Evolutionary conservation across 2,797 vertebrate genomes (phyloP).

Genomic region (Heliangelus exortis): DNA sequence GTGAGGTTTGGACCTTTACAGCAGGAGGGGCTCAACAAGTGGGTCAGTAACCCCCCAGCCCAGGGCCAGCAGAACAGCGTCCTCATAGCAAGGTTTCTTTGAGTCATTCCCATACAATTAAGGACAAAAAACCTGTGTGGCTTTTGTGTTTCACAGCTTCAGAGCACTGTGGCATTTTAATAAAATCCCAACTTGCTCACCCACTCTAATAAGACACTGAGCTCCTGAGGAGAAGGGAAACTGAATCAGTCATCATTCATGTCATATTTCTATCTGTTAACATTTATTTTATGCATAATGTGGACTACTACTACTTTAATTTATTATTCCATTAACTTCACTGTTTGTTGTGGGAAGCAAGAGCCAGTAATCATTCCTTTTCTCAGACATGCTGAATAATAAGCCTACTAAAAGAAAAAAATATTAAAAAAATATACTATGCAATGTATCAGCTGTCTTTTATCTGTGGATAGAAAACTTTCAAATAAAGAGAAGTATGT

Average conservation of each 20-base stretch:
- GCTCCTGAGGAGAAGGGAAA: neutral
- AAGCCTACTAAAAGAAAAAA: neutral
- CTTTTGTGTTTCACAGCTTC: conserved; percentile 2
- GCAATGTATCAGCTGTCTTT: conserved; percentile 21
- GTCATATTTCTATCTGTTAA: conserved; percentile 34
- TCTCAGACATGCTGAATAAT: conserved; percentile 17
- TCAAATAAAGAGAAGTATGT: conserved; percentile 48
- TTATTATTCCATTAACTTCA: conserved; percentile 64
- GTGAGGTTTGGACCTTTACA: neutral
- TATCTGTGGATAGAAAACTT: conserved; percentile 14
- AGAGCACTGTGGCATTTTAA: neutral
- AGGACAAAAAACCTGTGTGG: neutral
- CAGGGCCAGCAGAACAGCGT: neutral
- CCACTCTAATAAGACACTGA: neutral
- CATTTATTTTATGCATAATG: conserved; percentile 6
- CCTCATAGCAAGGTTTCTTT: neutral
- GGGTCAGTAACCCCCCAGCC: neutral
- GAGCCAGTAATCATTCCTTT: conserved; percentile 26
- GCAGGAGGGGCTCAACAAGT: neutral
- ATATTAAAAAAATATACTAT: neutral
- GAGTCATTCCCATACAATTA: neutral
- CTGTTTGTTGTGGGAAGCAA: conserved; percentile 40
- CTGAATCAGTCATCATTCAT: neutral
- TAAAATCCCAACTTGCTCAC: neutral
- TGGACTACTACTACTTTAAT: conserved; percentile 50